Conservation (phyloP, 2,113 vertebrate species). For the Sinocyclocheilus maitianheensis region DNA sequence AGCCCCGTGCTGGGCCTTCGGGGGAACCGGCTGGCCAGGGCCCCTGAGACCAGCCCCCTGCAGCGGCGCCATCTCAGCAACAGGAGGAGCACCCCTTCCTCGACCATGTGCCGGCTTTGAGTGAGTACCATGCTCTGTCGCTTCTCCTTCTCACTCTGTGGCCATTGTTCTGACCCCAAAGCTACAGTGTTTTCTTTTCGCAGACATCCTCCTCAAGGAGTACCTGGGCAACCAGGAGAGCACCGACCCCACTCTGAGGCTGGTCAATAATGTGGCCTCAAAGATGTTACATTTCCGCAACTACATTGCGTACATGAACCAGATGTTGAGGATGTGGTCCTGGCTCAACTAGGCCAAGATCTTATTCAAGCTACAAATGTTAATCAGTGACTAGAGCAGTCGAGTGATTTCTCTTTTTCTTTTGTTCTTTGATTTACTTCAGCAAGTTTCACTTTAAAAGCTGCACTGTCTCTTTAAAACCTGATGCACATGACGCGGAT, state of each 20-base stretch:
- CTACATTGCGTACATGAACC: not conserved
- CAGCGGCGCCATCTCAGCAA: not conserved
- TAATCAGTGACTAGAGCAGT: too few relatives aligned
- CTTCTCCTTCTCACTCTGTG: not conserved
- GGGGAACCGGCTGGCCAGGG: not conserved
- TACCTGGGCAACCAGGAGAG: not conserved
- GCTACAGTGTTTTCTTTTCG: not conserved
- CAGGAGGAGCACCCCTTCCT: not conserved
- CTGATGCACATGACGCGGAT: too few relatives aligned
- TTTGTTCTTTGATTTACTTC: too few relatives aligned
- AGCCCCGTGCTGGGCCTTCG: not conserved
- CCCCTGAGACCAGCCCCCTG: not conserved
- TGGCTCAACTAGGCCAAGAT: too few relatives aligned
- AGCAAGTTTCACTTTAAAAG: too few relatives aligned
- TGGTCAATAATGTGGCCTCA: not conserved
- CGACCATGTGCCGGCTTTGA: not conserved
- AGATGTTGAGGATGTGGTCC: too few relatives aligned
- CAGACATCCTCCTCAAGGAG: not conserved
- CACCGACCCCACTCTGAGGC: not conserved
- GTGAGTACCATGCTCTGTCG: not conserved
- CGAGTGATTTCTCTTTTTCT: too few relatives aligned
- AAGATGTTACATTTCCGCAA: not conserved
- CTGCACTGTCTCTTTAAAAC: not conserved
- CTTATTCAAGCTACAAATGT: too few relatives aligned
- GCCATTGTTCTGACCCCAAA: not conserved